These are phyloP conservation scores for Sesamia nonagrioides DNA, from an alignment of 1,140 invertebrate species.

Conservation along the genomic window DNA sequence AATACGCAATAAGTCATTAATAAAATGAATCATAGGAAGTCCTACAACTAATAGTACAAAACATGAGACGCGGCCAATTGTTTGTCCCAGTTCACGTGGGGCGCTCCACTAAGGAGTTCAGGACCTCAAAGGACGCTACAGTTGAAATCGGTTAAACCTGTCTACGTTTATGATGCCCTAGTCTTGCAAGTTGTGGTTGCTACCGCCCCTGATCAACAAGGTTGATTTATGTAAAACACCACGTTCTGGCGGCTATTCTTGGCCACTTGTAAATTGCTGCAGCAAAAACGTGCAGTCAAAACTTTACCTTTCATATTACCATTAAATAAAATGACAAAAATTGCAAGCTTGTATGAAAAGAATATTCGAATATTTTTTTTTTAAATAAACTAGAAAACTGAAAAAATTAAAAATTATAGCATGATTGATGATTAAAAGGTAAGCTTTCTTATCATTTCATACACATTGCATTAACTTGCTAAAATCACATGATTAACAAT, in stretches of 20 bases:
- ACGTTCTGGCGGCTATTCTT: conserved; percentile 17
- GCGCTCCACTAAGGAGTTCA: conserved; percentile 11
- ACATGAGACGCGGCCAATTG: conserved; percentile 11
- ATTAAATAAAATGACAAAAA: no score
- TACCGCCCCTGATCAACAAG: conserved; percentile 8
- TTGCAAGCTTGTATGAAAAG: no score
- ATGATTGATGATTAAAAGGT: no score
- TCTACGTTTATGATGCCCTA: conserved; percentile 36
- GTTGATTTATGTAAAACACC: conserved; percentile 14
- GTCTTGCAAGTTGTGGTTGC: conserved; percentile 31
- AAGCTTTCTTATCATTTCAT: no score
- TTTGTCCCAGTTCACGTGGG: conserved; percentile 43
- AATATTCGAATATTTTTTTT: no score
- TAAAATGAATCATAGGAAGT: conserved; percentile 70
- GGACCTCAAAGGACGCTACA: conserved; percentile 22
- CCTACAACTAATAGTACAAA: conserved; percentile 41
- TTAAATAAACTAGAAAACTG: no score
- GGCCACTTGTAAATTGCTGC: background rate
- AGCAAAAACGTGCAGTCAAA: conserved; percentile 14
- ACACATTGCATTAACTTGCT: no score
- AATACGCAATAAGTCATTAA: conserved; percentile 65
- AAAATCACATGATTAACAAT: conserved; percentile 9
- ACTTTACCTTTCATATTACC: background rate
- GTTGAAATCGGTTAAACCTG: conserved; percentile 48
- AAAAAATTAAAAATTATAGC: no score